Percentiles rank a stretch among this genome's conserved stretches.
Evolutionary conservation across 2,888 invertebrate species (phyloP).

Genomic region (Parnassius mnemosyne): DNA sequence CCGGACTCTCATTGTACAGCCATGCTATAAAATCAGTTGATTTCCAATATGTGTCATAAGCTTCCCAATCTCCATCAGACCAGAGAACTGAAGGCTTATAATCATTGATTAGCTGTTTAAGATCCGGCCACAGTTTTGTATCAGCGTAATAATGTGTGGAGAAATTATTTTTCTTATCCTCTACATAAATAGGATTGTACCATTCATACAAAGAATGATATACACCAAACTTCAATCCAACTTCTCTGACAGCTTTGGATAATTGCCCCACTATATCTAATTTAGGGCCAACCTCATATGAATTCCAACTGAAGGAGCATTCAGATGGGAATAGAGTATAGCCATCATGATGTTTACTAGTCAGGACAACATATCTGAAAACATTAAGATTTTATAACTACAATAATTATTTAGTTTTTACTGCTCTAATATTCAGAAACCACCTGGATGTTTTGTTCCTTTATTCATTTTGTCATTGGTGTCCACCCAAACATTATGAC

Average conservation of each 20-base stretch:
- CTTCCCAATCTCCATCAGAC: slow-evolving; percentile 98
- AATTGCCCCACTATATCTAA: slow-evolving; percentile 90
- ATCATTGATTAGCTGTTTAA: slow-evolving; percentile 86
- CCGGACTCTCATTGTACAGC: slow-evolving; percentile 95
- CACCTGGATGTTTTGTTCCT: no score
- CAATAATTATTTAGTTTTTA: no score
- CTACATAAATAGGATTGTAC: slow-evolving; percentile 90
- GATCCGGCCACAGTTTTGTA: slow-evolving; percentile 89
- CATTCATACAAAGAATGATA: slow-evolving; percentile 94
- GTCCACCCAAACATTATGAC: no score
- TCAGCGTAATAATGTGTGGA: slow-evolving; percentile 83
- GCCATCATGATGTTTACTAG: slow-evolving; percentile 95
- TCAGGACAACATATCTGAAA: slow-evolving; percentile 87
- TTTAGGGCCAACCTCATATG: slow-evolving; percentile 88
- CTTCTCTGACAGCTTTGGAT: slow-evolving; percentile 82
- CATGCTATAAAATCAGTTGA: slow-evolving; percentile 92
- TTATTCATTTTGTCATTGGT: no score
- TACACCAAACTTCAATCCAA: slow-evolving; percentile 87
- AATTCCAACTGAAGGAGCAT: slow-evolving; percentile 91
- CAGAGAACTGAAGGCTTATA: slow-evolving; percentile 91
- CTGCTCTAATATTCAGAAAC: not conserved
- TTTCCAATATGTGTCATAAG: slow-evolving; percentile 90
- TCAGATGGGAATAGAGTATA: slow-evolving; percentile 91
- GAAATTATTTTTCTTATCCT: slow-evolving; percentile 84
- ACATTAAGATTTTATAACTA: no score